Evolutionary conservation across 2,888 invertebrate genomes (phyloP).

Genomic region (Geophilus truncorum): DNA sequence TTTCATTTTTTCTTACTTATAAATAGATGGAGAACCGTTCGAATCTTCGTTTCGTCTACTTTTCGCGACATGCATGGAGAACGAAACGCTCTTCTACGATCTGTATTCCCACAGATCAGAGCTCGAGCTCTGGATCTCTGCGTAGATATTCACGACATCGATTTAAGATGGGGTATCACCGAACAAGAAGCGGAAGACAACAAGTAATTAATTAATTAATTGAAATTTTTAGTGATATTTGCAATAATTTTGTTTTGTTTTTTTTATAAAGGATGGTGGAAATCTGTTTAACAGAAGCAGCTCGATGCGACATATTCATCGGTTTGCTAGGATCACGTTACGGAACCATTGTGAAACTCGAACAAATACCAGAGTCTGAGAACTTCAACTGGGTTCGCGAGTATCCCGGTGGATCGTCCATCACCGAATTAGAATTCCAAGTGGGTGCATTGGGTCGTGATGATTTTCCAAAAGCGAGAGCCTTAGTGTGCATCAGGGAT

Average conservation of each 20-base stretch:
- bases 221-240: not conserved
- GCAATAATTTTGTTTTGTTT: not conserved
- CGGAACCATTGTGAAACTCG: slow-evolving; percentile 47
- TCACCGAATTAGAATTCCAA: slow-evolving; percentile 51
- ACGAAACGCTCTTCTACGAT: slow-evolving; percentile 50
- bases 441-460: slow-evolving; percentile 44
- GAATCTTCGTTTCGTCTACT: slow-evolving; percentile 53
- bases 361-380: slow-evolving; percentile 43
- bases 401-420: slow-evolving; percentile 46
- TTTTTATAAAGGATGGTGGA: slow-evolving; percentile 45
- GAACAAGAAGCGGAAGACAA: slow-evolving; percentile 46
- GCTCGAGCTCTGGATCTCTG: slow-evolving; percentile 46
- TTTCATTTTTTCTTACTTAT: not conserved
- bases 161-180: slow-evolving; percentile 52
- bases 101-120: slow-evolving; percentile 51
- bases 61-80: slow-evolving; percentile 54
- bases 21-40: slow-evolving; percentile 48
- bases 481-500: slow-evolving; percentile 50
- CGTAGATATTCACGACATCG: slow-evolving; percentile 48
- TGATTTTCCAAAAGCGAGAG: slow-evolving; percentile 40
- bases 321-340: slow-evolving; percentile 51
- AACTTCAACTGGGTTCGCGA: slow-evolving; percentile 48
- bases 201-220: slow-evolving; percentile 41
- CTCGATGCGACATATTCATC: slow-evolving; percentile 49
- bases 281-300: slow-evolving; percentile 49